Conservation (phyloP, 2,113 vertebrate genomes). For the Turnix velox region DNA sequence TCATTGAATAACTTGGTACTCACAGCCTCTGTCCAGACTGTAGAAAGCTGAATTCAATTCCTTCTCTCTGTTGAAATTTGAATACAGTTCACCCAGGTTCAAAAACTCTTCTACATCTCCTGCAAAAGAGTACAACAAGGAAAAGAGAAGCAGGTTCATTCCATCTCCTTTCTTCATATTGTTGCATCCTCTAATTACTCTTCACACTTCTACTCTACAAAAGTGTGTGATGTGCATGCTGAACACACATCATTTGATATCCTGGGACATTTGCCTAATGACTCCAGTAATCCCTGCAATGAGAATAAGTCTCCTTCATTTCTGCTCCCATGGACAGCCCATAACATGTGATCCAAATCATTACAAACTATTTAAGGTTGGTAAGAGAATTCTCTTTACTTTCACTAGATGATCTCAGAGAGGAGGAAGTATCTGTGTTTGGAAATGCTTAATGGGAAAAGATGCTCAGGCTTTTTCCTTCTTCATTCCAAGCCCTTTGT, state of each 20-base stretch:
- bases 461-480: accelerated
- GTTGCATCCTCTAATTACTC: background rate
- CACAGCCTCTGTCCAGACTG: background rate
- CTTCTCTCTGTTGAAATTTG: background rate
- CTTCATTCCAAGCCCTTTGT: background rate
- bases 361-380: background rate
- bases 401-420: background rate
- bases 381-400: background rate
- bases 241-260: background rate
- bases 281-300: background rate
- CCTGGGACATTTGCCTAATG: background rate
- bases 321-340: accelerated
- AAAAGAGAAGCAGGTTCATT: background rate
- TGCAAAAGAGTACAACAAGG: background rate
- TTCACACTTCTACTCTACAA: background rate
- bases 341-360: background rate
- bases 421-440: background rate
- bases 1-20: background rate
- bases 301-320: background rate
- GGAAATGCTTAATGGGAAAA: background rate
- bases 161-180: background rate
- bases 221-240: background rate
- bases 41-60: background rate
- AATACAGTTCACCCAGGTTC: background rate
- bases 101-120: background rate